Evolutionary conservation across 2,888 invertebrate species (phyloP), one percentile per base, ranked within the genome.

Genomic region (Aleiodes leptofemur): DNA sequence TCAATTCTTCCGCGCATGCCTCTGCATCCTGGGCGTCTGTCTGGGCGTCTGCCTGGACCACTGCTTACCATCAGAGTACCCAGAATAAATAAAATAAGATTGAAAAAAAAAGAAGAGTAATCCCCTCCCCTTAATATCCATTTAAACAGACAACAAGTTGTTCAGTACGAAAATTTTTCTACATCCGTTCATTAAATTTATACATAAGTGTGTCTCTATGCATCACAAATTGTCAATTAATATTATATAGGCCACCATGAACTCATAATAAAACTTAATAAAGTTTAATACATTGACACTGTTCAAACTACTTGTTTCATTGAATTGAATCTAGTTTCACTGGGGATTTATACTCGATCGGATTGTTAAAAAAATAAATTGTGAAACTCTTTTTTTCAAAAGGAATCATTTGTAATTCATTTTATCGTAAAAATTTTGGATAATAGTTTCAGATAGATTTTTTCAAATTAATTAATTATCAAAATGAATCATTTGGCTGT

Each of bases 241-340:
- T 61, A 57, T 57, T 57, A 57, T 57, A 61, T 61, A 61, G 61
- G 61, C 38, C 61, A 43, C 38, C 61, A 61, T 61, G 61, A 43
- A 61, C 38, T 61, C 38, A 43, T 38, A 61, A 61, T 61, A 61
- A 43, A 43, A 43, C 16, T 13, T n/a, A 61, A 61, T 61, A 14
- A 61, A 61, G 14, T 38, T 16, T 31, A 43, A 61, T 61, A 43
- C 61, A 61, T 61, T 61, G 61, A 43, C 61, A 61, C 61, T 14
- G 56, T 56, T 56, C 48, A 48, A 38, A 48, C 64, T 48, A 64
- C 43, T 64, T n/a, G 64, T 8, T 43, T 64, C 23, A 48, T 43
- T 13, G n/a, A 61, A 34, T 61, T 61, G 61, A 14, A 34, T 29
- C 43, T 38, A 64, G 64, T 64, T 48, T 48, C 23, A 16, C 43